phyloP scores from a whole-genome alignment of 1,140 invertebrate genomes.

The Pomacea maculata region DNA sequence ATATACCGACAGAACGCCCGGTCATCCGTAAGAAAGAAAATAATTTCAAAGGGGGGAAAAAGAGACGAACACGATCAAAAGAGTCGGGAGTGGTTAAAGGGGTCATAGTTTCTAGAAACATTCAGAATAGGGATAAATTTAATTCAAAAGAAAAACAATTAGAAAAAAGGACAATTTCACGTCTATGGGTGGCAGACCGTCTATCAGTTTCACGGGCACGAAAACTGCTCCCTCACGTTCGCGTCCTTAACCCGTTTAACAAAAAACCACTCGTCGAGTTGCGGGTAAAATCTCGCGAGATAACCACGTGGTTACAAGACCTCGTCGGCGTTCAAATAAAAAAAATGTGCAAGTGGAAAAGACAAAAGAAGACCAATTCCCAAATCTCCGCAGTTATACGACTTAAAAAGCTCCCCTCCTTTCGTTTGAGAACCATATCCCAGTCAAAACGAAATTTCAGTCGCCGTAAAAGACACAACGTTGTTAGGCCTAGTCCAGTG shows the following conservation, averaged over 20 bases:
- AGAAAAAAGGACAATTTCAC: no score
- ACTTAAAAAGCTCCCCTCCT: neutral
- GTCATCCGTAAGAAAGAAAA: constrained; percentile 12
- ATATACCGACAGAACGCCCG: constrained; percentile 31
- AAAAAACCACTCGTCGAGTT: no score
- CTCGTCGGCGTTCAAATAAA: neutral
- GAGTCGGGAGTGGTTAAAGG: neutral
- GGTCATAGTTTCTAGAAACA: neutral
- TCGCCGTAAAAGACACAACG: neutral
- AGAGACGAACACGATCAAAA: neutral
- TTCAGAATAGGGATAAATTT: neutral
- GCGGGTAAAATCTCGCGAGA: neutral
- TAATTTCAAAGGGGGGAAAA: constrained; percentile 5
- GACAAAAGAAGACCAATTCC: neutral
- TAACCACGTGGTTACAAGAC: neutral
- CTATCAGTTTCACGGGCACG: no score
- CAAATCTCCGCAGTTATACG: neutral
- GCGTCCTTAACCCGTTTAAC: no score
- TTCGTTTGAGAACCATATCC: neutral
- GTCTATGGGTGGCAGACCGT: no score
- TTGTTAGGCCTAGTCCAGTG: constrained; percentile 12
- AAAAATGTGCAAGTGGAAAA: constrained; percentile 14
- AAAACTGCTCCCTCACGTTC: no score
- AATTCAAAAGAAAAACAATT: neutral
- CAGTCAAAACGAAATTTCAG: neutral